These are phyloP conservation scores for Atherinosoma microstoma DNA, from an alignment of 2,797 vertebrate genomes.

Conservation along the genomic window DNA sequence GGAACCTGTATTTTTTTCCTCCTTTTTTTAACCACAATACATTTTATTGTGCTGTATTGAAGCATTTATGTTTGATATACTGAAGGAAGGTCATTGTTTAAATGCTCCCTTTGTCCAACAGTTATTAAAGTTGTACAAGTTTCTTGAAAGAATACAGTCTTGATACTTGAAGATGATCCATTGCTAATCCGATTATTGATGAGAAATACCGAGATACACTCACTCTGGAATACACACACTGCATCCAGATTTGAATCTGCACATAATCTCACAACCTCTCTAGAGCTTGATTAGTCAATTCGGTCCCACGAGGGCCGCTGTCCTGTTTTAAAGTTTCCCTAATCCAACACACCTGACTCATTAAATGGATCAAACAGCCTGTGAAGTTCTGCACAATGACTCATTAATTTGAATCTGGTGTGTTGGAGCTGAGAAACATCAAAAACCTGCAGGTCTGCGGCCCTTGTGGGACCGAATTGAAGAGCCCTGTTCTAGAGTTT, in stretches of 20 bases:
- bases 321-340: too few species aligned
- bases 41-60: not conserved
- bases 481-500: not conserved
- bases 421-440: not conserved
- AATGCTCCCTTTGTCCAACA: not conserved
- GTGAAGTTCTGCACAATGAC: not conserved
- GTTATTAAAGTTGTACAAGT: not conserved
- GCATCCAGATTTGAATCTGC: not conserved
- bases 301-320: too few species aligned
- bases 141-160: not conserved
- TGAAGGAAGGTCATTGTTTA: conserved; percentile 12
- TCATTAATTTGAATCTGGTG: not conserved
- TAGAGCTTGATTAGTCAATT: too few species aligned
- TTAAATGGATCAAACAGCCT: not conserved
- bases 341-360: too few species aligned
- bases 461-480: too few species aligned
- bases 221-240: not conserved
- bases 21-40: not conserved
- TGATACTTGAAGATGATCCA: not conserved
- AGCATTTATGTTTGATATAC: conserved; percentile 26
- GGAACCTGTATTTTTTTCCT: not conserved
- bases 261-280: not conserved
- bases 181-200: conserved; percentile 6
- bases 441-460: not conserved
- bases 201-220: not conserved